phyloP scores from a whole-genome alignment of 2,888 invertebrate species.

The Trimorus sp. region DNA sequence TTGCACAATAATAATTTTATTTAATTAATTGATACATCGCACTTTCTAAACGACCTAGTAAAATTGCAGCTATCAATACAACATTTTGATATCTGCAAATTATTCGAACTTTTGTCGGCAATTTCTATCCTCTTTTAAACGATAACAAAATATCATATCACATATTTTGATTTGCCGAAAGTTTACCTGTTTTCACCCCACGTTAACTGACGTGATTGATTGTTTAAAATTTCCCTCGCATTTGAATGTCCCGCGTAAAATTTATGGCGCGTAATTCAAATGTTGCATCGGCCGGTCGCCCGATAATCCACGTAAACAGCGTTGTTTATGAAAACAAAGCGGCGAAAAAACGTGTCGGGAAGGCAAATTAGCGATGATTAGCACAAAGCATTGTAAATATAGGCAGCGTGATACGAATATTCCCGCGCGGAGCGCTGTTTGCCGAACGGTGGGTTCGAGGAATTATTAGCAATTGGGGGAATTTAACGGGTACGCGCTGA shows the following conservation, averaged over 20 bases:
- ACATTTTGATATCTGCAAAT: too few species aligned
- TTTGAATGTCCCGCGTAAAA: neutral
- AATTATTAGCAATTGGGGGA: slow-evolving; percentile 72
- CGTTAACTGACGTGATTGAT: neutral
- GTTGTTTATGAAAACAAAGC: slow-evolving; percentile 1
- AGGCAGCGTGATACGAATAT: slow-evolving; percentile 38
- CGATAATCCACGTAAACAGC: neutral
- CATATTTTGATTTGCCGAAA: neutral
- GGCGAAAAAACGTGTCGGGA: neutral
- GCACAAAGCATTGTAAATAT: slow-evolving; percentile 44
- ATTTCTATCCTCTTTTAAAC: too few species aligned
- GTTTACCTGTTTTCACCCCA: neutral
- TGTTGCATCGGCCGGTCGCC: neutral
- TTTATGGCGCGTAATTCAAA: slow-evolving; percentile 4
- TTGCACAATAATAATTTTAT: too few species aligned
- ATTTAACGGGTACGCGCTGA: slow-evolving; percentile 65
- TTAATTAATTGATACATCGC: too few species aligned
- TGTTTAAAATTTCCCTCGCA: too few species aligned
- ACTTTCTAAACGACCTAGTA: too few species aligned
- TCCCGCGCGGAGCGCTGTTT: slow-evolving; percentile 25
- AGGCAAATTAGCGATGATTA: slow-evolving; percentile 52
- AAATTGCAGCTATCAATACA: too few species aligned
- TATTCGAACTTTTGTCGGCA: too few species aligned
- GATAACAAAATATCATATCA: too few species aligned
- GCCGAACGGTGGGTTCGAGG: slow-evolving; percentile 46